phyloP scores from a whole-genome alignment of 2,113 vertebrate species.

The Rhinoptilus africanus region DNA sequence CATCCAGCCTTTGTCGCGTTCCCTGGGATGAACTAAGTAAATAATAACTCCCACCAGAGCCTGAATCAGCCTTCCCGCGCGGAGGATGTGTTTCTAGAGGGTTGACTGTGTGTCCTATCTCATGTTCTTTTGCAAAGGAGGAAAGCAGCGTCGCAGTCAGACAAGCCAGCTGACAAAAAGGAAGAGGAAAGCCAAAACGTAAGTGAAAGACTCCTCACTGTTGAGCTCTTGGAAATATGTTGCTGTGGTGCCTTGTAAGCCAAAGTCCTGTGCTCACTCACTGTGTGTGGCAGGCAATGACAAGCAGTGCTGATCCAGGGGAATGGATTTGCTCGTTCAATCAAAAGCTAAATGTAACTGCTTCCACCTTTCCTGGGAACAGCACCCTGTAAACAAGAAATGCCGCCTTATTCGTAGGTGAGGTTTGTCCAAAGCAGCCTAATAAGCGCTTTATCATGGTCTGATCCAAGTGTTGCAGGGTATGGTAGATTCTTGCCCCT shows the following conservation, averaged over 20 bases:
- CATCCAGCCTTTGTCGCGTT: neutral
- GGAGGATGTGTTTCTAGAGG: neutral
- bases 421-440: neutral
- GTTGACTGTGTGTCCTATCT: conserved; percentile 2
- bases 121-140: conserved; percentile 77
- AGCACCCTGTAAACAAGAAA: neutral
- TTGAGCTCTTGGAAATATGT: neutral
- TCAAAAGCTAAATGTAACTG: neutral
- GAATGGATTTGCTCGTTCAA: neutral
- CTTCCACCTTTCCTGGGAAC: neutral
- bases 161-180: conserved; percentile 90
- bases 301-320: neutral
- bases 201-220: conserved; percentile 62
- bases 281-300: neutral
- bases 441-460: neutral
- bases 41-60: neutral
- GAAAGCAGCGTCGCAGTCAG: conserved; percentile 95
- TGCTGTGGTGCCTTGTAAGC: neutral
- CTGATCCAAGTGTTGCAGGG: neutral
- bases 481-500: neutral
- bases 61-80: neutral
- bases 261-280: neutral
- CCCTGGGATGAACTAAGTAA: neutral
- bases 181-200: conserved; percentile 94
- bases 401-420: neutral